phyloP scores from a whole-genome alignment of 1,140 invertebrate genomes.

The Melanaphis sacchari region DNA sequence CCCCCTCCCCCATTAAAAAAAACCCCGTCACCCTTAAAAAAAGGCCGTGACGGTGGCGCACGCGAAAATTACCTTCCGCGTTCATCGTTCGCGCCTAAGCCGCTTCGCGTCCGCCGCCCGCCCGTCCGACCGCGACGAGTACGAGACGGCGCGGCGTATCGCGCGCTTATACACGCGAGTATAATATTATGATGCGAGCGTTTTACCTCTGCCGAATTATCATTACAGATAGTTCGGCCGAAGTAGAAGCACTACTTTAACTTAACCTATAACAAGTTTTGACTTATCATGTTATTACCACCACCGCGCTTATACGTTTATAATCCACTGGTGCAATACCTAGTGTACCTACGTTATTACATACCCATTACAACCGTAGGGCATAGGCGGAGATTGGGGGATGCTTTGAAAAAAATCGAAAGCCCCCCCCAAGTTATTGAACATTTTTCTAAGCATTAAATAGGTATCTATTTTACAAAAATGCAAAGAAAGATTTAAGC shows the following conservation, averaged over 20 bases:
- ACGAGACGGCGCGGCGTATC: too few relatives aligned
- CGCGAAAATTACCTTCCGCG: constrained; percentile 56
- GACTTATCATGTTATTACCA: neutral
- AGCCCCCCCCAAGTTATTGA: too few relatives aligned
- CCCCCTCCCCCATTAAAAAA: neutral
- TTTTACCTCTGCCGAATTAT: neutral
- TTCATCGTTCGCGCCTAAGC: neutral
- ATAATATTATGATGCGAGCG: neutral
- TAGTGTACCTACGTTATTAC: too few relatives aligned
- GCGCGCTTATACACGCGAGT: too few relatives aligned
- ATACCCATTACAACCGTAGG: too few relatives aligned
- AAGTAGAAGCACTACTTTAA: neutral
- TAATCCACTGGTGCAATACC: neutral
- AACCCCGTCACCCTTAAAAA: neutral
- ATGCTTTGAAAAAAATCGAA: too few relatives aligned
- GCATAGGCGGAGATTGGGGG: too few relatives aligned
- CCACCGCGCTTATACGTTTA: neutral
- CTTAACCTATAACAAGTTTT: neutral
- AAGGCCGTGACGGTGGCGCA: neutral
- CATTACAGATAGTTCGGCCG: neutral
- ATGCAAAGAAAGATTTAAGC: too few relatives aligned
- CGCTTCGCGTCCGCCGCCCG: neutral
- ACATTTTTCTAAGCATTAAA: too few relatives aligned
- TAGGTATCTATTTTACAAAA: too few relatives aligned
- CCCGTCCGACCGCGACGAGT: neutral